Conservation (phyloP, 2,797 vertebrate species). For the Clarias platycephalus region DNA sequence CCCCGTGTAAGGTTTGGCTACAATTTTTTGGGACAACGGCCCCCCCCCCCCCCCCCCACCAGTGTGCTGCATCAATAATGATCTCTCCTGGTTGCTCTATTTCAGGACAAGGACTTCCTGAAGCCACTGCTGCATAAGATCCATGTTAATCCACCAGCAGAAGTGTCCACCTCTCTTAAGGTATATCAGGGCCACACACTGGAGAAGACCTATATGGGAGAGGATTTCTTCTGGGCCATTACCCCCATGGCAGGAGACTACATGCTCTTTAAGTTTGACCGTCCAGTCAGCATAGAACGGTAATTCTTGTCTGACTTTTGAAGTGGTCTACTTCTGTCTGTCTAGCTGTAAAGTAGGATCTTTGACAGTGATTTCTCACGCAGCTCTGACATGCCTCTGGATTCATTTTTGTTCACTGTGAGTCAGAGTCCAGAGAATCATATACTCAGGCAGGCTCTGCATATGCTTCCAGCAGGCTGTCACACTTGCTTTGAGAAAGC, state of each 20-base stretch:
- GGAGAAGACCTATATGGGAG: constrained; percentile 94
- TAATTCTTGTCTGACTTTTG: constrained; percentile 49
- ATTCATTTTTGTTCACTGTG: neutral
- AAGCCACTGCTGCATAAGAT: constrained; percentile 97
- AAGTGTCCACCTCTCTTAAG: constrained; percentile 97
- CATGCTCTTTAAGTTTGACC: constrained; percentile 94
- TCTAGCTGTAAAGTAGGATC: neutral
- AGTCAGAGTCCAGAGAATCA: neutral
- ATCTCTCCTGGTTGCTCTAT: neutral
- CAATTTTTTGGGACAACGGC: neutral
- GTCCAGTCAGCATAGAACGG: constrained; percentile 92
- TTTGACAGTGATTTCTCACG: neutral
- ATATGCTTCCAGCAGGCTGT: constrained; percentile 16
- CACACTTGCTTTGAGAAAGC: constrained; percentile 4
- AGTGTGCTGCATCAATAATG: too few relatives aligned
- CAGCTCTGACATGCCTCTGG: neutral
- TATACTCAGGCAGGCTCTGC: neutral
- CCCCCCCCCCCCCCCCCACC: too few relatives aligned
- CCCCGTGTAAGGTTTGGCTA: too few relatives aligned
- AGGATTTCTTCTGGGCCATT: constrained; percentile 99
- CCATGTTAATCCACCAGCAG: constrained; percentile 94
- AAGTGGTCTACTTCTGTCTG: neutral
- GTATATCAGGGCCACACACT: constrained; percentile 96
- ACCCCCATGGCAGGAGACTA: constrained; percentile 91
- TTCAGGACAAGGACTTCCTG: constrained; percentile 97